Conservation (phyloP, 1,140 invertebrate species). For the Popillia japonica region DNA sequence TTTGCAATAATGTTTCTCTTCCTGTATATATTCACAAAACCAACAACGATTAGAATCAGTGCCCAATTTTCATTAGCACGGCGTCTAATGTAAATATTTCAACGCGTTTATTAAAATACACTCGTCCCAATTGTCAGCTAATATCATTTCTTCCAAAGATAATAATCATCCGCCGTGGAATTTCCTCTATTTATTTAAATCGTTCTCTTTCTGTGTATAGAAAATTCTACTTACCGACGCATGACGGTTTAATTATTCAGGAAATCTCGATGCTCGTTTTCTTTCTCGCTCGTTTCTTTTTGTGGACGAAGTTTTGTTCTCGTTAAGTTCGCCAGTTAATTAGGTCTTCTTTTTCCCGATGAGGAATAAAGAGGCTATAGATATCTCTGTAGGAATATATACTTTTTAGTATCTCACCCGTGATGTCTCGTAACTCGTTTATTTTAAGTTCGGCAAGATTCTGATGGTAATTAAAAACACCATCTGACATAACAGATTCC, state of each 20-base stretch:
- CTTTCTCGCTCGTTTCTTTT: too few relatives aligned
- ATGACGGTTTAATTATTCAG: conserved; percentile 1
- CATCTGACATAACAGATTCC: too few relatives aligned
- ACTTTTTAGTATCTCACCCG: too few relatives aligned
- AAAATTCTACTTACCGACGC: conserved; percentile 6
- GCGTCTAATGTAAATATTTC: not conserved
- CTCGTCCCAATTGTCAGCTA: conserved; percentile 3
- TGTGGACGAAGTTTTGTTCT: too few relatives aligned
- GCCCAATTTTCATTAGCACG: not conserved
- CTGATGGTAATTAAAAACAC: too few relatives aligned
- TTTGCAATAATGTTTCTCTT: not conserved
- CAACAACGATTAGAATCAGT: not conserved
- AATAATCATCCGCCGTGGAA: not conserved
- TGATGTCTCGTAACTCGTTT: too few relatives aligned
- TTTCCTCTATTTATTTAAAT: not conserved
- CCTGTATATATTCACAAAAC: not conserved
- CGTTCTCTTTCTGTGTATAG: not conserved
- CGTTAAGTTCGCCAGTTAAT: too few relatives aligned
- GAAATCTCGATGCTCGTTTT: not conserved
- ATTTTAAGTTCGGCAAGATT: too few relatives aligned
- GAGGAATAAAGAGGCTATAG: too few relatives aligned
- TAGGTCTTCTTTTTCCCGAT: too few relatives aligned
- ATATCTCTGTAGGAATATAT: too few relatives aligned
- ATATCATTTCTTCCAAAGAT: conserved; percentile 12
- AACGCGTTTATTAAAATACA: not conserved